Conservation (phyloP, 2,797 vertebrate genomes). For the Epinephelus awoara region DNA sequence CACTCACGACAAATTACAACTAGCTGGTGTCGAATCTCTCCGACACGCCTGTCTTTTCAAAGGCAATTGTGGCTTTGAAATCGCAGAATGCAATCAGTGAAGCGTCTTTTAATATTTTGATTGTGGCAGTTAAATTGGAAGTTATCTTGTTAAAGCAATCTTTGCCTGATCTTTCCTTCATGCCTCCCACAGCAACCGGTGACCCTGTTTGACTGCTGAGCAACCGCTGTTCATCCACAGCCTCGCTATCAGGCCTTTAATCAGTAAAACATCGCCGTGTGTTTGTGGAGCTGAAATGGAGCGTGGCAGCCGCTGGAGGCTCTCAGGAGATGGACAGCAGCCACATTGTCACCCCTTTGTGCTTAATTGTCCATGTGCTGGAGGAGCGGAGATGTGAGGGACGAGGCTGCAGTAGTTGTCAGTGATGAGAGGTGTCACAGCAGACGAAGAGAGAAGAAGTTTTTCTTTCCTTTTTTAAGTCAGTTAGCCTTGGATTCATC, state of each 20-base stretch:
- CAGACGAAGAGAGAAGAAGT: background rate
- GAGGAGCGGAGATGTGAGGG: constrained; percentile 48
- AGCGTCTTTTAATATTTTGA: constrained; percentile 6
- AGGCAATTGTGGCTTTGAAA: constrained; percentile 22
- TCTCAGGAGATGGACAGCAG: constrained; percentile 51
- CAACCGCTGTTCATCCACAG: constrained; percentile 48
- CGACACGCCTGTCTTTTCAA: background rate
- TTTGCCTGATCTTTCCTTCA: background rate
- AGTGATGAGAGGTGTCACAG: constrained; percentile 47
- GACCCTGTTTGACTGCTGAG: constrained; percentile 52
- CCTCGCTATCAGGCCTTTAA: constrained; percentile 74
- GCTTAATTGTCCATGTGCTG: constrained; percentile 61
- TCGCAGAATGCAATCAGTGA: background rate
- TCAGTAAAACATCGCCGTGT: constrained; percentile 73
- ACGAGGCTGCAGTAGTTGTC: constrained; percentile 53
- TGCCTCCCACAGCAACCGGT: constrained; percentile 35
- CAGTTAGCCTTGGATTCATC: background rate
- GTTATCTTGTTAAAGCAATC: background rate
- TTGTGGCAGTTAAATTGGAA: constrained; percentile 5
- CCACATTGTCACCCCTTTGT: constrained; percentile 62
- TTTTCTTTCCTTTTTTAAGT: background rate
- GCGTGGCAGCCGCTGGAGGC: constrained; percentile 67
- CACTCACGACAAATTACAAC: constrained; percentile 53
- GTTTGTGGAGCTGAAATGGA: constrained; percentile 79
- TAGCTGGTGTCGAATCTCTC: constrained; percentile 2